Conservation (phyloP, 2,888 invertebrate species). For the Eupithecia inturbata region DNA sequence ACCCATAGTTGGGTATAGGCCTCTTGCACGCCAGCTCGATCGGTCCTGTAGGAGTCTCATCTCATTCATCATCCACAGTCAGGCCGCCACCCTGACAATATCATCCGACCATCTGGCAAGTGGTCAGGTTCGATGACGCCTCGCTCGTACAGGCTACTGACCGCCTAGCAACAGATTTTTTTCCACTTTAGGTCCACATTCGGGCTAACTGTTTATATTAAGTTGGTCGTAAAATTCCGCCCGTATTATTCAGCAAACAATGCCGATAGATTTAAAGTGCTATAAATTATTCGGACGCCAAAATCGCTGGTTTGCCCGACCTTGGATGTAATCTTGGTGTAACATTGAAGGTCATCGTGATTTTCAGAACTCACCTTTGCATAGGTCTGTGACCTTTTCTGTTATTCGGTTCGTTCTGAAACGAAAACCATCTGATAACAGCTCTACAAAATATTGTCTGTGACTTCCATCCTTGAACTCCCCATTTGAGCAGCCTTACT, state of each 20-base stretch:
- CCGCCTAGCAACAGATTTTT: neutral
- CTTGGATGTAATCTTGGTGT: constrained; percentile 12
- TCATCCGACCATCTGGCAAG: neutral
- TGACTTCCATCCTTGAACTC: neutral
- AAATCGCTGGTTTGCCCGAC: constrained; percentile 6
- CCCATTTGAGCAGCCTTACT: neutral
- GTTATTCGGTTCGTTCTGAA: neutral
- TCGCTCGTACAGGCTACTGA: neutral
- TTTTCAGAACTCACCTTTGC: constrained; percentile 16
- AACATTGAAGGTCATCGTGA: constrained; percentile 15
- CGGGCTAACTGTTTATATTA: neutral
- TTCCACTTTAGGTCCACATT: neutral
- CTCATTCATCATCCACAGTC: neutral
- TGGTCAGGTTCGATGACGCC: neutral
- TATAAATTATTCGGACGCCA: constrained; percentile 13
- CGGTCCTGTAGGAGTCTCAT: neutral
- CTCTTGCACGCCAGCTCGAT: neutral
- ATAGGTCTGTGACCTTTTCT: constrained; percentile 13
- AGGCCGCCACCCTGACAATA: neutral
- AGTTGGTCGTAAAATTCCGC: constrained; percentile 5
- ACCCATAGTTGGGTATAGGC: neutral
- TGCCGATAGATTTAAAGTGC: constrained; percentile 20
- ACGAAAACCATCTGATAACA: neutral
- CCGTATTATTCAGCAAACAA: constrained; percentile 13
- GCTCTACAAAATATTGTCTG: neutral